A percentile compares a stretch with the other conserved stretches of the same genome.
Evolutionary conservation across 1,140 invertebrate species (phyloP).

Genomic region (Lepeophtheirus salmonis): DNA sequence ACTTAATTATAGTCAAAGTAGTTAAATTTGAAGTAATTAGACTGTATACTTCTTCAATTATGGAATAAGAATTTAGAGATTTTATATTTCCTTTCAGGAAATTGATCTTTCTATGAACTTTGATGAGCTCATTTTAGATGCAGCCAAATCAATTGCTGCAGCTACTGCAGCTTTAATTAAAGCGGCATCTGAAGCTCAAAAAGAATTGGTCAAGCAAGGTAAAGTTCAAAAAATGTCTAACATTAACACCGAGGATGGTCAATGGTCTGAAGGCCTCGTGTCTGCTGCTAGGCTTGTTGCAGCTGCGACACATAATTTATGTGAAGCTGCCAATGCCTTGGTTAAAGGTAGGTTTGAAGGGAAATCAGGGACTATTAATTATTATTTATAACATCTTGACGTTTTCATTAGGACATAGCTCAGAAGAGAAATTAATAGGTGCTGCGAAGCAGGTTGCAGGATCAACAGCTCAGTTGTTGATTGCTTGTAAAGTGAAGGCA

Average conservation of each 20-base stretch:
- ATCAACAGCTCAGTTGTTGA: conserved; percentile 85
- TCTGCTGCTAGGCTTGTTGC: conserved; percentile 87
- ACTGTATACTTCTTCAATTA: too few species aligned
- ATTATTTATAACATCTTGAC: not conserved
- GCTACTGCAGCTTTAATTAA: conserved; percentile 90
- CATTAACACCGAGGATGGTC: conserved; percentile 55
- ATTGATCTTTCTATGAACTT: conserved; percentile 85
- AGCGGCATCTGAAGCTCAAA: conserved; percentile 83
- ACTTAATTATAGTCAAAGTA: too few species aligned
- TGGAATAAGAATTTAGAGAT: not conserved
- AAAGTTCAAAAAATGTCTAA: conserved; percentile 29
- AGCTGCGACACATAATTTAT: conserved; percentile 86
- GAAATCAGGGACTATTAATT: too few species aligned
- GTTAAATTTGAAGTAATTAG: too few species aligned
- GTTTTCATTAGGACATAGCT: conserved; percentile 35
- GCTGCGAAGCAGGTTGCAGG: conserved; percentile 80
- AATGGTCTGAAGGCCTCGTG: conserved; percentile 95
- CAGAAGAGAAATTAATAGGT: conserved; percentile 88
- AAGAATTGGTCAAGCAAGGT: conserved; percentile 67
- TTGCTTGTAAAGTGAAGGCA: conserved; percentile 95
- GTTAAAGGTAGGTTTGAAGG: conserved; percentile 88
- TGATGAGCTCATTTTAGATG: conserved; percentile 96
- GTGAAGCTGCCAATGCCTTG: conserved; percentile 87
- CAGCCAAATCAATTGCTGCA: conserved; percentile 89
- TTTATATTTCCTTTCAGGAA: conserved; percentile 38